phyloP scores from a whole-genome alignment of 1,140 invertebrate species.

The Melanaphis sacchari region DNA sequence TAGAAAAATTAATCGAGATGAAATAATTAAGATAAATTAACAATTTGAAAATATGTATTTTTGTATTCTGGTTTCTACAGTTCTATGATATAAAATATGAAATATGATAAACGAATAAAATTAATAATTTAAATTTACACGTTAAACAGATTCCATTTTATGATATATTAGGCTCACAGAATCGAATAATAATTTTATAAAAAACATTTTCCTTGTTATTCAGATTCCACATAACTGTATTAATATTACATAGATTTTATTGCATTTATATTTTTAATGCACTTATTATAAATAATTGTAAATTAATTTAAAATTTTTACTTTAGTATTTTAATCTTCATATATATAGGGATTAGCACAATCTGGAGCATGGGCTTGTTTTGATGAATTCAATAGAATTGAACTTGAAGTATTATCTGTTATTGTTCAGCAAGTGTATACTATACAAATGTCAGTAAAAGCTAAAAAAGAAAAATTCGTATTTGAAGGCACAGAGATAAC shows the following conservation, averaged over 20 bases:
- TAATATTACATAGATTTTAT: not conserved
- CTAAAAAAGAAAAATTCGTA: conserved; percentile 75
- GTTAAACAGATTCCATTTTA: not conserved
- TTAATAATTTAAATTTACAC: not conserved
- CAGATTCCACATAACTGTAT: not conserved
- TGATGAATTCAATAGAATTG: conserved; percentile 94
- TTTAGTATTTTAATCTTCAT: conserved; percentile 71
- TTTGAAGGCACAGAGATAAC: conserved; percentile 74
- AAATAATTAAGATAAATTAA: too few relatives aligned
- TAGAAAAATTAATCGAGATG: too few relatives aligned
- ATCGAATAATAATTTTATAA: not conserved
- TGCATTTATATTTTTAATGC: not conserved
- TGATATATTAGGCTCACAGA: not conserved
- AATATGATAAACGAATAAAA: not conserved
- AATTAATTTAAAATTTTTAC: conserved; percentile 71
- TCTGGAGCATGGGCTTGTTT: conserved; percentile 96
- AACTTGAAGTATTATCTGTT: conserved; percentile 90
- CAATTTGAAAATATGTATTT: too few relatives aligned
- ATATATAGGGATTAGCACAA: conserved; percentile 88
- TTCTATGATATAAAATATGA: too few relatives aligned
- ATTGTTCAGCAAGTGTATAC: conserved; percentile 86
- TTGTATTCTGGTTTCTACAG: too few relatives aligned
- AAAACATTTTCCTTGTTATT: not conserved
- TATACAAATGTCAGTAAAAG: conserved; percentile 84
- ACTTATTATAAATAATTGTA: not conserved